Evolutionary conservation across 53 echinoderm and acorn worm species (phyloP).

Genomic region (Echinometra lucunter): DNA sequence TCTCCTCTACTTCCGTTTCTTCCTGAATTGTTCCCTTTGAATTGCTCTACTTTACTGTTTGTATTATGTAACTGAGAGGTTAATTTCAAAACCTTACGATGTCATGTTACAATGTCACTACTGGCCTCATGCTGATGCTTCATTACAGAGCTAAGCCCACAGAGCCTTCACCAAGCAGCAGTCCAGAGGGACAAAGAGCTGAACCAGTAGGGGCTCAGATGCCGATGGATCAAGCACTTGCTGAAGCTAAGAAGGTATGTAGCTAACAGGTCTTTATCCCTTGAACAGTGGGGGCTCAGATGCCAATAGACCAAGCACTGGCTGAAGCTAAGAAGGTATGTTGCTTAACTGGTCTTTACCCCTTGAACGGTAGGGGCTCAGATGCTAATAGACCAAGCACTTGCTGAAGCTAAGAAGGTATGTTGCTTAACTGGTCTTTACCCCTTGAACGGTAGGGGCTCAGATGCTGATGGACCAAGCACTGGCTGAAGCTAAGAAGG

Average conservation of each 20-base stretch:
- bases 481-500: constrained; percentile 63
- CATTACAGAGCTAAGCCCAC: neutral
- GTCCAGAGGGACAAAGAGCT: constrained; percentile 63
- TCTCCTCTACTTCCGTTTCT: too few relatives aligned
- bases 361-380: constrained; percentile 77
- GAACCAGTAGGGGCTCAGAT: constrained; percentile 74
- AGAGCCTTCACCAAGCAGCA: neutral
- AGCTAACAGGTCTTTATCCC: too few relatives aligned
- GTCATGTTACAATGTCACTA: too few relatives aligned
- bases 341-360: too few relatives aligned
- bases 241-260: constrained; percentile 67
- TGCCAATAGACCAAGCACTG: constrained; percentile 49
- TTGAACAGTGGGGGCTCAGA: constrained; percentile 68
- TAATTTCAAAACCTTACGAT: too few relatives aligned
- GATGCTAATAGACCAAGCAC: constrained; percentile 46
- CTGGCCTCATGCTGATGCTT: too few relatives aligned
- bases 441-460: constrained; percentile 74
- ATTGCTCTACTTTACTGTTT: too few relatives aligned
- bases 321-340: constrained; percentile 67
- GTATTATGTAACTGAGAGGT: too few relatives aligned
- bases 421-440: too few relatives aligned
- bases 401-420: constrained; percentile 69
- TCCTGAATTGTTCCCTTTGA: too few relatives aligned
- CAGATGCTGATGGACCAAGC: constrained; percentile 60
- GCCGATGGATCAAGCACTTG: constrained; percentile 50